Evolutionary conservation across 2,113 vertebrate genomes (phyloP).

Genomic region (Myanophis thanlyinensis): DNA sequence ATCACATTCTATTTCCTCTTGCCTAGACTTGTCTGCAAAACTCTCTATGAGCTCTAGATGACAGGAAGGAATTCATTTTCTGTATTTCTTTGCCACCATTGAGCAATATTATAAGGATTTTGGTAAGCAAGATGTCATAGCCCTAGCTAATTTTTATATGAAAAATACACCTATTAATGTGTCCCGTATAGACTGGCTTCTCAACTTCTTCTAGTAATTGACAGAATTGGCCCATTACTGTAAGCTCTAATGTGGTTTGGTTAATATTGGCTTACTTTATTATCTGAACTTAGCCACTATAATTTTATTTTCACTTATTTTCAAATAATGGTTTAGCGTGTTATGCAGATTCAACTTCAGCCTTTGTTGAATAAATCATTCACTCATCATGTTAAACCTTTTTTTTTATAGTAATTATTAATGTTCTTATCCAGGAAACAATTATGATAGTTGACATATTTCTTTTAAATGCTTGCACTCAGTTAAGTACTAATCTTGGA

Average conservation of each 20-base stretch:
- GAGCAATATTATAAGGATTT: not conserved
- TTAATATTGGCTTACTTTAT: not conserved
- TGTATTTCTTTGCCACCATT: not conserved
- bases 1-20: not conserved
- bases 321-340: not conserved
- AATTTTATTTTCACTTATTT: not conserved
- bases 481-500: not conserved
- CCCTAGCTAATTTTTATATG: not conserved
- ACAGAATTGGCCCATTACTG: not conserved
- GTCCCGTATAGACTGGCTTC: not conserved
- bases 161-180: slow-evolving; percentile 17
- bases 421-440: not conserved
- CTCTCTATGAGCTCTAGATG: not conserved
- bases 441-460: not conserved
- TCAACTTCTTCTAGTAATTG: slow-evolving; percentile 19
- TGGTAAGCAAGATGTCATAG: not conserved
- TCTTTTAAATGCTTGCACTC: not conserved
- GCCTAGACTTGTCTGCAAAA: not conserved
- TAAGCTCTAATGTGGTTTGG: not conserved
- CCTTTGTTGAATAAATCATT: not conserved
- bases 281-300: not conserved
- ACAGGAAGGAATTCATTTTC: not conserved
- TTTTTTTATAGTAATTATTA: not conserved
- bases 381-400: not conserved
- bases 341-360: not conserved